A percentile compares a stretch with the other conserved stretches of the same genome.
Evolutionary conservation across 2,113 vertebrate species (phyloP).

Genomic region (Aegithalos caudatus): DNA sequence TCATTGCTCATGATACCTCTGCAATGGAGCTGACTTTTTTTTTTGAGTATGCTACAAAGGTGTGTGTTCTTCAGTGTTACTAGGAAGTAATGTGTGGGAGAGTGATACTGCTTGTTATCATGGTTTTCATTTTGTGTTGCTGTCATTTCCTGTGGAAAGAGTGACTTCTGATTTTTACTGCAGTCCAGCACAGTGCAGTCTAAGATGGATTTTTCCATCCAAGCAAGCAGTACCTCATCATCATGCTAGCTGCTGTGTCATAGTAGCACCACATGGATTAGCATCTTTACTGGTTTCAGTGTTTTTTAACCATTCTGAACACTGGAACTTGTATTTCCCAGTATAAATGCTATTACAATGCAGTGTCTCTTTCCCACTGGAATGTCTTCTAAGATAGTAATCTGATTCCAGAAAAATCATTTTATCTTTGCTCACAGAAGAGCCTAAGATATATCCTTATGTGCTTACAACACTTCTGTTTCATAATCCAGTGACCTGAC

Average conservation of each 20-base stretch:
- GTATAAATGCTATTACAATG: not conserved
- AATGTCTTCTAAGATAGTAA: not conserved
- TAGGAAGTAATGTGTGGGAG: constrained; percentile 34
- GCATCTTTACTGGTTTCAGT: not conserved
- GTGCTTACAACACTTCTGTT: constrained; percentile 1
- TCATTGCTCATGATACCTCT: not conserved
- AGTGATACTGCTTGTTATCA: not conserved
- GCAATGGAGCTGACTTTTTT: not conserved
- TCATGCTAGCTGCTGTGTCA: accelerated
- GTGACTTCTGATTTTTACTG: constrained; percentile 10
- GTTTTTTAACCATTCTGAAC: not conserved
- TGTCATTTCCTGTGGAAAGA: constrained; percentile 67
- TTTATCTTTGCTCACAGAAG: not conserved
- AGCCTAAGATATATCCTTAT: not conserved
- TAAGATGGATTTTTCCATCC: not conserved
- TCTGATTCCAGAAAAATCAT: not conserved
- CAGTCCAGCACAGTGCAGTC: not conserved
- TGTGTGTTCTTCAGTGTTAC: not conserved
- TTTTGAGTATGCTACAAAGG: not conserved
- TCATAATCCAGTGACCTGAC: constrained; percentile 10
- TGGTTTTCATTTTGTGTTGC: constrained; percentile 3
- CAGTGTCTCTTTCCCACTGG: not conserved
- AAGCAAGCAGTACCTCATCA: not conserved
- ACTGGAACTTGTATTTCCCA: not conserved
- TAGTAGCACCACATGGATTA: not conserved